These are phyloP conservation scores for Tridacna crocea DNA, from an alignment of 2,888 invertebrate genomes.

Conservation along the genomic window DNA sequence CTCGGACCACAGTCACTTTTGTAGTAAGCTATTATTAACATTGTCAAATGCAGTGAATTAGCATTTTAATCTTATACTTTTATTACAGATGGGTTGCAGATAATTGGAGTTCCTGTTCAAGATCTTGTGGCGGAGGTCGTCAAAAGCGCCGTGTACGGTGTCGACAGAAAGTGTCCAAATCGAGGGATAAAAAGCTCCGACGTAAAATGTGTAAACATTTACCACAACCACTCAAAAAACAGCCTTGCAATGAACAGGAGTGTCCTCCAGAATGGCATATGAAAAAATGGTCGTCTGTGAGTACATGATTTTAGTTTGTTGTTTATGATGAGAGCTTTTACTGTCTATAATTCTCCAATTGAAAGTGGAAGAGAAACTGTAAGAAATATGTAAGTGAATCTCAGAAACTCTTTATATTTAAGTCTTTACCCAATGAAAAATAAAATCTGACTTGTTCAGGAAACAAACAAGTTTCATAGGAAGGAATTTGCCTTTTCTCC, in stretches of 20 bases:
- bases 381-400: no score
- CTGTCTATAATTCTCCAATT: no score
- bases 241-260: conserved; percentile 74
- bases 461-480: no score
- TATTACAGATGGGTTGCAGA: conserved; percentile 72
- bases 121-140: conserved; percentile 88
- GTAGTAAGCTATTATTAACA: no score
- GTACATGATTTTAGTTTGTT: not conserved
- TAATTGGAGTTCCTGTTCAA: conserved; percentile 86
- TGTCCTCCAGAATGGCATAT: conserved; percentile 91
- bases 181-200: conserved; percentile 64
- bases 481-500: no score
- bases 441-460: no score
- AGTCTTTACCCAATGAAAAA: no score
- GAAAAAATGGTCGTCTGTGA: conserved; percentile 95
- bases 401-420: no score
- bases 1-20: no score
- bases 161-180: conserved; percentile 78
- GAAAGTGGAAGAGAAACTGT: no score
- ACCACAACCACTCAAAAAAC: conserved; percentile 67
- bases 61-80: not conserved
- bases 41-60: no score
- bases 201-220: conserved; percentile 69
- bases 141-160: conserved; percentile 88
- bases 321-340: no score